Evolutionary conservation across 2,797 vertebrate genomes (phyloP).

Genomic region (Antrozous pallidus): DNA sequence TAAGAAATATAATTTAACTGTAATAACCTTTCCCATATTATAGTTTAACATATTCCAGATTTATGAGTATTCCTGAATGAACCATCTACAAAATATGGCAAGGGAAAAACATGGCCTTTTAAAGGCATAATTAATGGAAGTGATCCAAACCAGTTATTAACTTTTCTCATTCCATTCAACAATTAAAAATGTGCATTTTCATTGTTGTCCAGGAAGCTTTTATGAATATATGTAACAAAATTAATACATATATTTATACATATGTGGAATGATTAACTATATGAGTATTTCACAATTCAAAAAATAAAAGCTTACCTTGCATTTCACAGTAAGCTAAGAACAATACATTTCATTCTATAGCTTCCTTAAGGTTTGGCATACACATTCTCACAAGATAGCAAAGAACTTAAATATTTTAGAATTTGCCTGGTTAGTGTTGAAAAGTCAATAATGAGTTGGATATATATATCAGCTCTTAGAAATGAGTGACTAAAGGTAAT

Average conservation of each 20-base stretch:
- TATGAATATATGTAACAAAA: not conserved
- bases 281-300: not conserved
- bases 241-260: not conserved
- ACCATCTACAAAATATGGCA: not conserved
- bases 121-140: not conserved
- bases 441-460: slow-evolving; percentile 57
- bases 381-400: slow-evolving; percentile 45
- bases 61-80: not conserved
- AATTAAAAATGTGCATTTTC: not conserved
- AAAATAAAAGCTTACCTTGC: not conserved
- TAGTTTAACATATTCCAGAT: not conserved
- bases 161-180: not conserved
- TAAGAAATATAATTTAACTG: not conserved
- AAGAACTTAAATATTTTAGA: slow-evolving; percentile 51
- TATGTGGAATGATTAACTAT: not conserved
- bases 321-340: not conserved
- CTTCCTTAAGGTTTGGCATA: not conserved
- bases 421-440: slow-evolving; percentile 52
- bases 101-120: not conserved
- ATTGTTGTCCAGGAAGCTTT: not conserved
- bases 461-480: slow-evolving; percentile 70
- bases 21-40: not conserved
- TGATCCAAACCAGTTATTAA: not conserved
- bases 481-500: slow-evolving; percentile 76
- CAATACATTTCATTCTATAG: slow-evolving; percentile 1